Conservation (phyloP, 2,113 vertebrate species). For the Heptranchias perlo region DNA sequence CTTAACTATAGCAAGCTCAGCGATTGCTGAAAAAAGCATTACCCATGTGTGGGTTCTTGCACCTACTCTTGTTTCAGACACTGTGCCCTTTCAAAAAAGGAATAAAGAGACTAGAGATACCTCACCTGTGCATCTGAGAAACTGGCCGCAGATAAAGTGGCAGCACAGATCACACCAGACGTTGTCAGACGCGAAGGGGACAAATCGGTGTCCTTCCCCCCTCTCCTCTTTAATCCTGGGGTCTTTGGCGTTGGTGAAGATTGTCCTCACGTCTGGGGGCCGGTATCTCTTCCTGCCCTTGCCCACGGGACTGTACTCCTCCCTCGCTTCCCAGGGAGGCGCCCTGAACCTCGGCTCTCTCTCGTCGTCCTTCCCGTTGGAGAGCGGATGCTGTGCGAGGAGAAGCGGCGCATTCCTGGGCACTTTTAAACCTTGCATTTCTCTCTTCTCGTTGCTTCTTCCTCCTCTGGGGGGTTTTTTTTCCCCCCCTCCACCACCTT, state of each 20-base stretch:
- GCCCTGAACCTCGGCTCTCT: background rate
- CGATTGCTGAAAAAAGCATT: background rate
- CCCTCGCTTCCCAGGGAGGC: background rate
- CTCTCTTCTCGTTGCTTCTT: too few species aligned
- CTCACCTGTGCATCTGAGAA: constrained; percentile 46
- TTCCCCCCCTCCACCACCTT: background rate
- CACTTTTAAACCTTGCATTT: constrained; percentile 13
- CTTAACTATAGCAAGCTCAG: background rate
- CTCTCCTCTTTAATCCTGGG: background rate
- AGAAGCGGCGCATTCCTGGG: background rate
- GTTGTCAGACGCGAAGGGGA: constrained; percentile 40
- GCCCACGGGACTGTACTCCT: background rate
- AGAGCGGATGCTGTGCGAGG: background rate
- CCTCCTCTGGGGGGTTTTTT: background rate
- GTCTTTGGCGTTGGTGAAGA: constrained; percentile 39
- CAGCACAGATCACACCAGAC: constrained; percentile 51
- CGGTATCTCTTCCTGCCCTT: constrained; percentile 11
- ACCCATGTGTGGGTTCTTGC: background rate
- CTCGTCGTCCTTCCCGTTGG: too few species aligned
- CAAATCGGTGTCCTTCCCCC: constrained; percentile 43
- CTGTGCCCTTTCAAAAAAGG: too few species aligned
- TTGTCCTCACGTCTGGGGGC: constrained; percentile 43
- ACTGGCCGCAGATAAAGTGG: constrained; percentile 44
- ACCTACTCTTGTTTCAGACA: constrained; percentile 8
- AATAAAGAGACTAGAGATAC: background rate